phyloP scores from a whole-genome alignment of 2,113 vertebrate genomes.

The Lynx canadensis region DNA sequence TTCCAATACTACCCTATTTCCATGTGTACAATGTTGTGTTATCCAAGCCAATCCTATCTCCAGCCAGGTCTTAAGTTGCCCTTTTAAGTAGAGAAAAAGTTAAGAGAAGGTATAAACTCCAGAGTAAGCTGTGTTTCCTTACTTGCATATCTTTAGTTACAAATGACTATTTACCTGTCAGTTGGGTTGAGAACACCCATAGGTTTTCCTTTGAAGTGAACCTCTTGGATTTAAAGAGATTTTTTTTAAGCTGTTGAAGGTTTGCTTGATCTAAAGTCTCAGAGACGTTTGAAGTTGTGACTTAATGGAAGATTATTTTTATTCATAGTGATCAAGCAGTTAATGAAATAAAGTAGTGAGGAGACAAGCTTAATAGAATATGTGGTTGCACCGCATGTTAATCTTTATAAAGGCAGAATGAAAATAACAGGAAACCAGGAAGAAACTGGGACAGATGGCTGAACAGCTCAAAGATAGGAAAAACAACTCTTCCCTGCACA shows the following conservation, averaged over 20 bases:
- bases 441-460: slow-evolving; percentile 70
- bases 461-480: slow-evolving; percentile 76
- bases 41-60: background rate
- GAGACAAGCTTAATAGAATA: slow-evolving; percentile 83
- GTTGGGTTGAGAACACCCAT: slow-evolving; percentile 84
- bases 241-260: slow-evolving; percentile 83
- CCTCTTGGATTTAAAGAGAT: slow-evolving; percentile 84
- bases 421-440: slow-evolving; percentile 81
- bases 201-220: slow-evolving; percentile 86
- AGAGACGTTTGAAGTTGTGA: slow-evolving; percentile 85
- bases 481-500: slow-evolving; percentile 70
- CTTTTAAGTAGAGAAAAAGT: slow-evolving; percentile 55
- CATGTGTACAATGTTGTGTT: background rate
- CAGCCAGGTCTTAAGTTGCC: slow-evolving; percentile 28
- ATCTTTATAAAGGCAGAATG: slow-evolving; percentile 76
- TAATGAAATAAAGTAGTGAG: slow-evolving; percentile 86
- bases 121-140: slow-evolving; percentile 71
- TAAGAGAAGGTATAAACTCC: slow-evolving; percentile 38
- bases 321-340: slow-evolving; percentile 87
- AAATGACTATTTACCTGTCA: slow-evolving; percentile 88
- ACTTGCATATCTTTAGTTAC: slow-evolving; percentile 81
- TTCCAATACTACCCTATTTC: background rate
- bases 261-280: slow-evolving; percentile 86
- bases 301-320: slow-evolving; percentile 84
- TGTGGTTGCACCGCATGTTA: slow-evolving; percentile 56